Evolutionary conservation across 2,113 vertebrate genomes (phyloP), one percentile per base, ranked within the genome.

Genomic region (Elephas maximus): DNA sequence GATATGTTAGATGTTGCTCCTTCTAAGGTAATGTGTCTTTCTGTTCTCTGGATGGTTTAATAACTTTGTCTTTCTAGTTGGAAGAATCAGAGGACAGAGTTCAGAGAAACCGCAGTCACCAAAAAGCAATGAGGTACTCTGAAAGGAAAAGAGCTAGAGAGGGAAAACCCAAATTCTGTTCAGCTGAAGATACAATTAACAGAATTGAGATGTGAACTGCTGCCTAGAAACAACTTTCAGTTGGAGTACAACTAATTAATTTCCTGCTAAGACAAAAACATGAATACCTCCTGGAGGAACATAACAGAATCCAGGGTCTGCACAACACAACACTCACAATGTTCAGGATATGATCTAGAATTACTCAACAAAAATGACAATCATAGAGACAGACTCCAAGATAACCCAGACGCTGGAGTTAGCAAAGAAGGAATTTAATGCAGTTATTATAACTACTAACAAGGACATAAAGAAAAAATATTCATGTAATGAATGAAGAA

Each of bases 291-390:
- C 67, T 92, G 33, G 37, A 88, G 57, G 45, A 76, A 77, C 15
- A 81, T 6, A 90, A 62, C 63, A 18, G 17, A 84, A 84, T 90
- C 71, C 24, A 73, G 60, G 77, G 37, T 80, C 26, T 14, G 51
- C 21, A 57, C 41, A 92, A 57, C 10, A 44, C 30, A 84, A 84
- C 41, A 90, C 44, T 79, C 45, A 79, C 51, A 86, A 57, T 41
- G 23, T 86, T 23, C 24, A 80, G 57, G 28, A 67, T 45, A 86
- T 12, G 83, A 80, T 90, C 28, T 74, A 79, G 79, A 90, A 84
- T 93, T 96, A 74, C 45, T 76, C 23, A 86, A 93, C 2, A 86
- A 65, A 96, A 80, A 90, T 41, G 76, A 88, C 4, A 76, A 90
- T 44, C 45, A 65, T 11, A 84, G 95, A 80, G 73, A 92, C 28